Percentiles rank a stretch among this genome's conserved stretches.
Evolutionary conservation across 2,888 invertebrate species (phyloP).

Genomic region (Hofmannophila pseudospretella): DNA sequence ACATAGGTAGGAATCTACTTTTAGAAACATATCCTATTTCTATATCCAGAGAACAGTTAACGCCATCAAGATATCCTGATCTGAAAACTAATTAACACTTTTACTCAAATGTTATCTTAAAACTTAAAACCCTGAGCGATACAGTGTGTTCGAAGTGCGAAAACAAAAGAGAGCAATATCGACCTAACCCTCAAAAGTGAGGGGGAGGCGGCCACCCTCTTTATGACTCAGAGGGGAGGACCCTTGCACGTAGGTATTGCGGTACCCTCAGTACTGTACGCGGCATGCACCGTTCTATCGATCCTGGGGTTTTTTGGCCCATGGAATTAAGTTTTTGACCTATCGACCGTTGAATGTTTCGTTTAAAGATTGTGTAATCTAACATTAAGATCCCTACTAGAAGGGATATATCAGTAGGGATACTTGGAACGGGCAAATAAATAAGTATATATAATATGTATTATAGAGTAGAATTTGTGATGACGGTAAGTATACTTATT

Average conservation of each 20-base stretch:
- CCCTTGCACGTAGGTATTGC: conserved; percentile 67
- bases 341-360: no score
- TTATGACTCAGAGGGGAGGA: conserved; percentile 76
- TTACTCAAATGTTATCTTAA: background rate
- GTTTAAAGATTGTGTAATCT: no score
- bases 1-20: no score
- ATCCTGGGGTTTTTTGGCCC: conserved; percentile 39
- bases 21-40: no score
- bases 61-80: background rate
- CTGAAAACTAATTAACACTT: background rate
- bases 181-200: conserved; percentile 74
- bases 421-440: no score
- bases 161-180: conserved; percentile 76
- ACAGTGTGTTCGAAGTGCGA: conserved; percentile 51
- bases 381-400: no score
- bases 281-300: conserved; percentile 58
- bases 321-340: background rate
- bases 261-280: conserved; percentile 54
- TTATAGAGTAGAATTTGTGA: no score
- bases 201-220: conserved; percentile 69
- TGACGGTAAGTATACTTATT: no score
- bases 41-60: no score
- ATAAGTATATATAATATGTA: no score
- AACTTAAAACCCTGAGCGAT: conserved; percentile 13
- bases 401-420: no score